phyloP scores from a whole-genome alignment of 2,113 vertebrate species.

The Beaufortia kweichowensis region DNA sequence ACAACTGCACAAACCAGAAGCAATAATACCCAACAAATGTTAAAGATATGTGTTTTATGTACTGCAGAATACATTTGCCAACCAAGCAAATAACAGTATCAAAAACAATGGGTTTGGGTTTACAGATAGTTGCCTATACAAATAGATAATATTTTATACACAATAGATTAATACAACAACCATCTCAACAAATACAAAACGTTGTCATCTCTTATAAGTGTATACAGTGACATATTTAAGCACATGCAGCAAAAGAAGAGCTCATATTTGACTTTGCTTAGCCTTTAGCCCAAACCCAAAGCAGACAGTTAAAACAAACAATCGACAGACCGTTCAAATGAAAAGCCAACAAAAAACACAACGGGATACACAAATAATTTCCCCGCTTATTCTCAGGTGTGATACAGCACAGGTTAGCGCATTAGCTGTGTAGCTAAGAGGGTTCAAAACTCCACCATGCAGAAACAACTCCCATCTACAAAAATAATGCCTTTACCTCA shows the following conservation, averaged over 20 bases:
- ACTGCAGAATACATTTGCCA: slow-evolving; percentile 1
- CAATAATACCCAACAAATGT: too few species aligned
- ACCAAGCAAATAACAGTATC: neutral
- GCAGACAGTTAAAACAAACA: neutral
- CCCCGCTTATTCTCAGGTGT: neutral
- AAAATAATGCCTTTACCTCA: slow-evolving; percentile 16
- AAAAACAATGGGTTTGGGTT: neutral
- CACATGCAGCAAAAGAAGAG: neutral
- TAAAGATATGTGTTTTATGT: neutral
- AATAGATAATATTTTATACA: neutral
- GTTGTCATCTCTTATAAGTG: neutral
- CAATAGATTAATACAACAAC: neutral
- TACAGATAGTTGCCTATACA: too few species aligned
- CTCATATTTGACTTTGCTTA: neutral
- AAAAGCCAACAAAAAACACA: neutral
- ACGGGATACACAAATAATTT: neutral
- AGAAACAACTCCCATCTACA: neutral
- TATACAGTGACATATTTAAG: neutral
- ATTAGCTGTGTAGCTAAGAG: slow-evolving; percentile 2
- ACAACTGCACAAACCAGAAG: too few species aligned
- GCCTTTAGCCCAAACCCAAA: neutral
- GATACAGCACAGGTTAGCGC: slow-evolving; percentile 25
- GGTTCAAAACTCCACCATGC: neutral
- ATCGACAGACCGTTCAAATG: neutral
- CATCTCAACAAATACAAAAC: neutral